Evolutionary conservation across 2,797 vertebrate genomes (phyloP).

Genomic region (Rhinella marina): DNA sequence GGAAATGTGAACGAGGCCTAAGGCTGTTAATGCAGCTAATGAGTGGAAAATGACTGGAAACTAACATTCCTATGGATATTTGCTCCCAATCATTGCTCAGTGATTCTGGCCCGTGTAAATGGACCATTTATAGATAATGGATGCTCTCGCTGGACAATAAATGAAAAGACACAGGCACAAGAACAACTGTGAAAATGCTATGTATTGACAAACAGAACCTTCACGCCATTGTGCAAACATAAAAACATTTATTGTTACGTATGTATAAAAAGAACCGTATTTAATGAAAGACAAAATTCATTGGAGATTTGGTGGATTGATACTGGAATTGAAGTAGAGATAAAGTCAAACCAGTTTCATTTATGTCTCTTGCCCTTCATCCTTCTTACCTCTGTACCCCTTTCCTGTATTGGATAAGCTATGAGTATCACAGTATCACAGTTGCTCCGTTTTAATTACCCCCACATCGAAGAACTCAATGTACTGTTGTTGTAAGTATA

Average conservation of each 20-base stretch:
- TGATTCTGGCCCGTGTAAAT: too few species aligned
- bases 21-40: too few species aligned
- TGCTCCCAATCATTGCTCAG: too few species aligned
- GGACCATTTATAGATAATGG: not conserved
- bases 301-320: not conserved
- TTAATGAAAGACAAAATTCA: slow-evolving; percentile 18
- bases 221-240: slow-evolving; percentile 27
- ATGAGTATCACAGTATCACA: not conserved
- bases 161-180: slow-evolving; percentile 30
- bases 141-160: not conserved
- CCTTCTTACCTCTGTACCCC: not conserved
- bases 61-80: too few species aligned
- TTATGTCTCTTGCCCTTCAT: not conserved
- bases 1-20: too few species aligned
- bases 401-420: not conserved
- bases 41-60: too few species aligned
- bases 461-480: not conserved
- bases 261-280: slow-evolving; percentile 33
- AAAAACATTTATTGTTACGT: slow-evolving; percentile 45
- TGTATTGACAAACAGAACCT: slow-evolving; percentile 47
- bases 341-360: not conserved
- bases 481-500: not conserved
- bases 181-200: slow-evolving; percentile 34
- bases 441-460: not conserved
- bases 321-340: not conserved